Evolutionary conservation across 2,797 vertebrate species (phyloP).

Genomic region (Menidia menidia): DNA sequence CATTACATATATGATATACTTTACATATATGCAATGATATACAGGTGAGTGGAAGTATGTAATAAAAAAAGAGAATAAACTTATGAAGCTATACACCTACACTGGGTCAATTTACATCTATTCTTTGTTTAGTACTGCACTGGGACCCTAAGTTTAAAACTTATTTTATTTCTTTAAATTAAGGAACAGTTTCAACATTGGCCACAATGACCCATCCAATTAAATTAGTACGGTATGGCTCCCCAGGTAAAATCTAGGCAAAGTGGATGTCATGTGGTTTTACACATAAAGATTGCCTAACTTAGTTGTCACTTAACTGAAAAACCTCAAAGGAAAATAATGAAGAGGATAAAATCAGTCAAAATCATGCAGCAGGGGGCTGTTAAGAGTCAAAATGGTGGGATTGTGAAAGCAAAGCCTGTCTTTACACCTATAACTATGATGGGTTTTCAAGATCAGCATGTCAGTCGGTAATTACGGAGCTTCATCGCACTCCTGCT

Average conservation of each 20-base stretch:
- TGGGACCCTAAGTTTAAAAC: neutral
- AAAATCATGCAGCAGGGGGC: constrained; percentile 34
- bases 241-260: constrained; percentile 1
- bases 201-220: neutral
- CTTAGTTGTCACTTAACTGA: constrained; percentile 9
- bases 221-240: neutral
- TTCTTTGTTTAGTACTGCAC: no score
- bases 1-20: no score
- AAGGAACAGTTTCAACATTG: neutral
- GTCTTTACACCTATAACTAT: constrained; percentile 46
- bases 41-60: no score
- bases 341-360: constrained; percentile 40
- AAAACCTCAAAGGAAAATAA: constrained; percentile 30
- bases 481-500: constrained; percentile 44
- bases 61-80: no score
- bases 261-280: constrained; percentile 9
- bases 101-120: no score
- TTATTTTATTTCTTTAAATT: neutral
- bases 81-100: no score
- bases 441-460: constrained; percentile 40
- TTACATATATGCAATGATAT: no score
- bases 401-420: constrained; percentile 33
- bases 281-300: constrained; percentile 8
- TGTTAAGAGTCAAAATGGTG: constrained; percentile 24
- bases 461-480: constrained; percentile 58